Evolutionary conservation across 2,797 vertebrate genomes (phyloP), one percentile per base, ranked within the genome.

Genomic region (Nothura maculosa): DNA sequence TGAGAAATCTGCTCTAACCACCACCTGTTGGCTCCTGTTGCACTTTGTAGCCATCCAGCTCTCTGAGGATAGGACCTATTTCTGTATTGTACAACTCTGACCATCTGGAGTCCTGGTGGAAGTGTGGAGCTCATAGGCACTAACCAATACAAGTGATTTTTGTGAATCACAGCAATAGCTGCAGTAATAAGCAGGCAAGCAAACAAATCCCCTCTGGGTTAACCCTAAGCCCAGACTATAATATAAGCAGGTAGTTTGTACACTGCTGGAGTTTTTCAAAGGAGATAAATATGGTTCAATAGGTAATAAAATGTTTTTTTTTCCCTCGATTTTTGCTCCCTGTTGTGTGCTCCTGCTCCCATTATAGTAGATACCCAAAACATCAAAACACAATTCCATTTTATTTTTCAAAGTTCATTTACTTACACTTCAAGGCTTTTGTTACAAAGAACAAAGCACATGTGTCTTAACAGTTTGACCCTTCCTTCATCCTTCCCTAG

Each of bases 401-500:
- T 92, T 86, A 84, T 87, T 94, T 96, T 96, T 85, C 82, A 70
- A 89, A 87, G 79, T 90, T 92, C 88, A 85, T 95, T 97, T 95
- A 81, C 91, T 96, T 91, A 95, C 9, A 20, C 25, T 92, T 78
- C 81, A 96, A 95, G 87, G 64, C 76, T 89, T 96, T 95, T 95
- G 89, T 96, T 95, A 78, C 78, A 80, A 95, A 92, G 93, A 96
- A 96, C 81, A 95, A 97, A 97, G 90, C 96, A 92, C 87, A 92
- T 93, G 76, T 92, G 93, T 87, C 92, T 91, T 91, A 94, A 80
- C 93, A 96, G 87, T 96, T 95, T 96, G 94, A 92, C 89, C 89
- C 89, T 94, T 96, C 67, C 81, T 96, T 85, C 84, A 89, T 86
- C 85, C 79, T 95, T 96, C 85, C 87, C 79, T 83, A 87, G 85